Percentiles rank a stretch among this genome's conserved stretches.
Evolutionary conservation across 2,113 vertebrate genomes (phyloP).

Genomic region (Corythornis cristatus): DNA sequence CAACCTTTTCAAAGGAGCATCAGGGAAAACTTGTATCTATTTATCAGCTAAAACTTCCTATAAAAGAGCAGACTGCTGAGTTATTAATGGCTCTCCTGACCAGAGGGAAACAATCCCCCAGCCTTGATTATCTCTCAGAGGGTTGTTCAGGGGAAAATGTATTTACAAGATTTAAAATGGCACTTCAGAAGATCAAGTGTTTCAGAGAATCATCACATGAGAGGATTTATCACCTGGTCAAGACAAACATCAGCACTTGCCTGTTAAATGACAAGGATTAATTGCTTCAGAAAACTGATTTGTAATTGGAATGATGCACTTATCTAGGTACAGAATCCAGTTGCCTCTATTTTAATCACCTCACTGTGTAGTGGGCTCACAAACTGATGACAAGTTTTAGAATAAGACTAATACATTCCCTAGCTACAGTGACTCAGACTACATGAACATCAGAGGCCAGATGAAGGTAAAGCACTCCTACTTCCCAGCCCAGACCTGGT

Average conservation of each 20-base stretch:
- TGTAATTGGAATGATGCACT: slow-evolving; percentile 26
- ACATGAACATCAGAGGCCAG: neutral
- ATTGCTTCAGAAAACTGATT: slow-evolving; percentile 55
- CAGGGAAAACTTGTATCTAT: slow-evolving; percentile 32
- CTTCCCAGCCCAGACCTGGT: neutral
- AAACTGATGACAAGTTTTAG: neutral
- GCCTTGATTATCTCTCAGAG: slow-evolving; percentile 69
- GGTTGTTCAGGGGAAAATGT: slow-evolving; percentile 24
- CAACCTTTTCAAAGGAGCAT: slow-evolving; percentile 21
- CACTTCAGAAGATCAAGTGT: slow-evolving; percentile 67
- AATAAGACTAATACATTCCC: neutral
- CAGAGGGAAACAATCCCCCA: slow-evolving; percentile 33
- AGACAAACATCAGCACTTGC: slow-evolving; percentile 33
- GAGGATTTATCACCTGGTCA: slow-evolving; percentile 43
- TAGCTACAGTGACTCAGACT: neutral
- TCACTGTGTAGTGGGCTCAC: neutral
- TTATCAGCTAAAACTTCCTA: slow-evolving; percentile 42
- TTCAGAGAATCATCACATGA: slow-evolving; percentile 28
- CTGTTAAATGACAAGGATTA: slow-evolving; percentile 54
- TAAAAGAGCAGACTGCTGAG: slow-evolving; percentile 11
- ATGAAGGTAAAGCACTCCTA: neutral
- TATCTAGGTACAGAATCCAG: neutral
- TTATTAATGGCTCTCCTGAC: slow-evolving; percentile 67
- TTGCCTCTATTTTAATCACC: slow-evolving; percentile 1
- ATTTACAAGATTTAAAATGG: slow-evolving; percentile 54